Conservation (phyloP, 1,140 invertebrate genomes). For the Bombus difficillimus region DNA sequence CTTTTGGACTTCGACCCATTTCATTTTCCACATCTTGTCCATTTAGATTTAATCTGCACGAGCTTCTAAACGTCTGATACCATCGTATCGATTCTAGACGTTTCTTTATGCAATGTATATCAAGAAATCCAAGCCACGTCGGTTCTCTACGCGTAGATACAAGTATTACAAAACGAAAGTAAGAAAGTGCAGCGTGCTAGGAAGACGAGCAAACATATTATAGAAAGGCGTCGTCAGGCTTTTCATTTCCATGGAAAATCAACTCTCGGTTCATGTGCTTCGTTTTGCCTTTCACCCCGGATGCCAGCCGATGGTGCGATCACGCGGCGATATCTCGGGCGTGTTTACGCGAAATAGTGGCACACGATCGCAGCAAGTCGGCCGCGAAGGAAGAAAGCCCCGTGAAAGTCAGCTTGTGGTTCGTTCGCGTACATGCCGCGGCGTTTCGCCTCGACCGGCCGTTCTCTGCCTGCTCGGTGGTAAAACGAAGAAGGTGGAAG, state of each 20-base stretch:
- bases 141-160: not conserved
- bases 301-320: constrained; percentile 34
- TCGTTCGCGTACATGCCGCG: too few species aligned
- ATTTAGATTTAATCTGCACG: too few species aligned
- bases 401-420: constrained; percentile 70
- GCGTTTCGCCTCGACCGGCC: constrained; percentile 14
- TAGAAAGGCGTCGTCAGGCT: constrained; percentile 47
- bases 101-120: not conserved
- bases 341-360: constrained; percentile 50
- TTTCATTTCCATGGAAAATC: constrained; percentile 51
- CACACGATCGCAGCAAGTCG: constrained; percentile 31
- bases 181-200: constrained; percentile 30
- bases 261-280: not conserved
- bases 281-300: constrained; percentile 71
- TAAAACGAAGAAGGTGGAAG: constrained; percentile 53
- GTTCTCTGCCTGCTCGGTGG: not conserved
- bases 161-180: constrained; percentile 44
- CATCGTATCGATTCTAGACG: too few species aligned
- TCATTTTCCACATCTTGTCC: not conserved
- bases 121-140: not conserved
- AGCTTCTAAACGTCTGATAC: too few species aligned
- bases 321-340: constrained; percentile 27
- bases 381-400: constrained; percentile 72
- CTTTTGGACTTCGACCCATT: not conserved
- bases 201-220: constrained; percentile 12